phyloP scores from a whole-genome alignment of 2,888 invertebrate genomes.

The Lasioglossum lativentre region DNA sequence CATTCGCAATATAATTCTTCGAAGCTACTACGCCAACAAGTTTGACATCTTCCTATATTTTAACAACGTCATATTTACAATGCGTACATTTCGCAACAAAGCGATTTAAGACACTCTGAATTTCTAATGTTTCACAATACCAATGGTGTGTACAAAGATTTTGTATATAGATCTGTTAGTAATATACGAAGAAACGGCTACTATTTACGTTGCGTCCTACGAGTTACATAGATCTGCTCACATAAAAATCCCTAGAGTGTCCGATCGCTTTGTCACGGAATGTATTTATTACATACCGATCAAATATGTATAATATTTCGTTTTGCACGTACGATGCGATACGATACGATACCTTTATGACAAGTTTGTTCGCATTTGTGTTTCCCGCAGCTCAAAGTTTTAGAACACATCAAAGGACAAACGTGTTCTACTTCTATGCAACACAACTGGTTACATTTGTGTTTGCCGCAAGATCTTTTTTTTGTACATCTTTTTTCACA shows the following conservation, averaged over 20 bases:
- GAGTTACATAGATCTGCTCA: too few species aligned
- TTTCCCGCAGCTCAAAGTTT: slow-evolving; percentile 93
- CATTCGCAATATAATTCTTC: slow-evolving; percentile 97
- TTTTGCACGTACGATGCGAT: background rate
- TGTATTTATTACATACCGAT: background rate
- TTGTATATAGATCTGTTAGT: too few species aligned
- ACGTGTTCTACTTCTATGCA: slow-evolving; percentile 95
- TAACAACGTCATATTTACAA: slow-evolving; percentile 6
- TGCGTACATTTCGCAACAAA: too few species aligned
- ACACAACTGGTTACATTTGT: slow-evolving; percentile 95
- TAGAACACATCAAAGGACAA: slow-evolving; percentile 93
- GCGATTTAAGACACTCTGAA: too few species aligned
- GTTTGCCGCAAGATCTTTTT: slow-evolving; percentile 93
- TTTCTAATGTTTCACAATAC: too few species aligned
- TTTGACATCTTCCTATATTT: slow-evolving; percentile 79
- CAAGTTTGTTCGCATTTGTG: slow-evolving; percentile 96
- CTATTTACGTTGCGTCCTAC: too few species aligned
- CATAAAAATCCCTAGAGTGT: too few species aligned
- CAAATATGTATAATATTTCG: background rate
- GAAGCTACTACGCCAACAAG: slow-evolving; percentile 87
- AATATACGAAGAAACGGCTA: too few species aligned
- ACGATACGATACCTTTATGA: slow-evolving; percentile 89
- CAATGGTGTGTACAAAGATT: too few species aligned
- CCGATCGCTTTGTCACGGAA: too few species aligned
- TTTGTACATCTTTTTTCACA: slow-evolving; percentile 97